Conservation (phyloP, 2,113 vertebrate genomes). For the Macaca mulatta region DNA sequence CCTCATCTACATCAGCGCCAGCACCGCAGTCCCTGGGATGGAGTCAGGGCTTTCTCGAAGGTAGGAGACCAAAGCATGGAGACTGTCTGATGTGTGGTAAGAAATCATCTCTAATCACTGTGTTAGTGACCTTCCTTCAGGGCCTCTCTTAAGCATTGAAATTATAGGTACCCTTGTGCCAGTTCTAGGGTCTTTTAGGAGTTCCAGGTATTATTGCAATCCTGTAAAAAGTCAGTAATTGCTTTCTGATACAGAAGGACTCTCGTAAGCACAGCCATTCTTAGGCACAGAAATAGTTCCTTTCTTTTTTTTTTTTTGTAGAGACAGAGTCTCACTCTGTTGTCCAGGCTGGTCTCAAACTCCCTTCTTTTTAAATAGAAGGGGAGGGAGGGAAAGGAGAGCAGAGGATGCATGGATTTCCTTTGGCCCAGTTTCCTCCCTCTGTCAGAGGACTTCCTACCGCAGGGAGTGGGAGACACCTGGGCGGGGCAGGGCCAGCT, state of each 20-base stretch:
- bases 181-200: not conserved
- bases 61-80: not conserved
- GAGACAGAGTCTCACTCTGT: no score
- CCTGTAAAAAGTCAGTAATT: not conserved
- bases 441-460: not conserved
- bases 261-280: not conserved
- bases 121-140: not conserved
- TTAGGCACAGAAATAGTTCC: not conserved
- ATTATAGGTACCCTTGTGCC: not conserved
- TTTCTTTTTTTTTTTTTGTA: not conserved
- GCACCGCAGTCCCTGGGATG: not conserved
- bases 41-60: not conserved
- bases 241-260: not conserved
- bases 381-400: not conserved
- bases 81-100: not conserved
- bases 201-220: conserved; percentile 4
- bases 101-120: not conserved
- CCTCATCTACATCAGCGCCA: not conserved
- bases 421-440: not conserved
- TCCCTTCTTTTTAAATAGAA: not conserved
- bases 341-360: no score
- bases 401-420: not conserved
- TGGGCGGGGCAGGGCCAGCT: not conserved
- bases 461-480: not conserved
- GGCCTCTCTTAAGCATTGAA: not conserved